Evolutionary conservation across 2,797 vertebrate genomes (phyloP), one percentile per base, ranked within the genome.

Genomic region (Arnoldichthys spilopterus): DNA sequence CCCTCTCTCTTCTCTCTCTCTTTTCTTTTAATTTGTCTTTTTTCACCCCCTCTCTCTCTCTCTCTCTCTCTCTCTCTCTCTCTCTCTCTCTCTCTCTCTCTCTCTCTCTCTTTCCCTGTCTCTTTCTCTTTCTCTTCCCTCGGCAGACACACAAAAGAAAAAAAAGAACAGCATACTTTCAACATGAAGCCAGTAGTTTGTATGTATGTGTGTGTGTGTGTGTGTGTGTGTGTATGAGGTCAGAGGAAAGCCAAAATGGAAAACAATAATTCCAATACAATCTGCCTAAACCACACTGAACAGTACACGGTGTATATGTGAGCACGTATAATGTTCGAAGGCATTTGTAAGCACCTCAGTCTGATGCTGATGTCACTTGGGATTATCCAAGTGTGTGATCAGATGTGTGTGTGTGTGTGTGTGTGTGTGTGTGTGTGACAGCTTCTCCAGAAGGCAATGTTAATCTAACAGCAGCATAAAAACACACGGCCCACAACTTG

Each of bases 141-240:
- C 40, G 16, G 59, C 28, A 83, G 54, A 87, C 80, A 18, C 77
- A 81, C 83, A 79, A 64, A 75, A 83, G 56, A 61, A 80, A 64
- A 78, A 80, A 75, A 84, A 85, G 87, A 84, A 81, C 76, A 80
- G 88, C 91, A 93, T 92, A 91, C 86, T 92, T 93, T 92, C 85
- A 89, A 91, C 90, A 91, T 91, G 87, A 92, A 93, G 89, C 87
- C 87, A 91, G 83, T 87, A 86, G 45, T 74, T 76, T 83, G 78
- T 83, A 69, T 77, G 47, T 32, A 16, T 61, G 58, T 61, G 58
- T 61, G 26, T 43, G 40, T 43, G 40, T 43, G 40, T 43, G 40
- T 43, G 40, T 43, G 11, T 43, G 40, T 51, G 40, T 58, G 54
- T 58, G 45, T 58, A 62, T 61, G 53, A 86, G 87, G 88, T 91